Conservation (phyloP, 2,797 vertebrate species). For the Denticeps clupeoides region DNA sequence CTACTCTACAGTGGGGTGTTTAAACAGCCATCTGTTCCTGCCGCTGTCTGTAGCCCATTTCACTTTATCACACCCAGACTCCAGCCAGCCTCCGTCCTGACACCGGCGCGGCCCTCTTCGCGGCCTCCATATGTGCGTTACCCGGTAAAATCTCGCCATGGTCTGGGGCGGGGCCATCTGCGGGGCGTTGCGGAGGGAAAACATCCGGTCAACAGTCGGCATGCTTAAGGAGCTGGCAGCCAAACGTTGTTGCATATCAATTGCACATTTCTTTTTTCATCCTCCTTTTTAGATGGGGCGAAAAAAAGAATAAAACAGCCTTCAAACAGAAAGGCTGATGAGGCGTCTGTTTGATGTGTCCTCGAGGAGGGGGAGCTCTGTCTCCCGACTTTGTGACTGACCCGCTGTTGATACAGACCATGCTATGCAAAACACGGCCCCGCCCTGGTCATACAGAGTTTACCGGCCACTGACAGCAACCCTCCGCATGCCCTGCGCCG, state of each 20-base stretch:
- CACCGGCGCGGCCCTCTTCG: not conserved
- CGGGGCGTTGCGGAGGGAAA: not conserved
- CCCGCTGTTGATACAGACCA: too few relatives aligned
- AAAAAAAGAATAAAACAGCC: not conserved
- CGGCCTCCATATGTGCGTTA: constrained; percentile 9
- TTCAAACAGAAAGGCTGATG: constrained; percentile 24
- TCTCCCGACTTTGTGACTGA: too few relatives aligned
- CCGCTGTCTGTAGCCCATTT: constrained; percentile 10
- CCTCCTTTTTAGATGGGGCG: not conserved
- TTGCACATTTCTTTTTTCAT: not conserved
- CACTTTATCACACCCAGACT: constrained; percentile 14
- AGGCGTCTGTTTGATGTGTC: constrained; percentile 15
- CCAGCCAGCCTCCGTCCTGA: constrained; percentile 9
- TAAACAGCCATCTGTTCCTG: constrained; percentile 22
- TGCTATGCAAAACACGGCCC: too few relatives aligned
- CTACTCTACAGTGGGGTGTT: constrained; percentile 1
- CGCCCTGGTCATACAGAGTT: constrained; percentile 2
- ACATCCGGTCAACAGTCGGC: too few relatives aligned
- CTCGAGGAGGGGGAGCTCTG: too few relatives aligned
- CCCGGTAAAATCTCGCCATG: not conserved
- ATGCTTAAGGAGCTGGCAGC: too few relatives aligned
- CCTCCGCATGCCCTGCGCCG: too few relatives aligned
- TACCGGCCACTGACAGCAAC: constrained; percentile 6
- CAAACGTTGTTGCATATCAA: too few relatives aligned
- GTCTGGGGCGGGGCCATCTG: constrained; percentile 7